phyloP scores from a whole-genome alignment of 2,797 vertebrate genomes.

The Nannoperca australis region DNA sequence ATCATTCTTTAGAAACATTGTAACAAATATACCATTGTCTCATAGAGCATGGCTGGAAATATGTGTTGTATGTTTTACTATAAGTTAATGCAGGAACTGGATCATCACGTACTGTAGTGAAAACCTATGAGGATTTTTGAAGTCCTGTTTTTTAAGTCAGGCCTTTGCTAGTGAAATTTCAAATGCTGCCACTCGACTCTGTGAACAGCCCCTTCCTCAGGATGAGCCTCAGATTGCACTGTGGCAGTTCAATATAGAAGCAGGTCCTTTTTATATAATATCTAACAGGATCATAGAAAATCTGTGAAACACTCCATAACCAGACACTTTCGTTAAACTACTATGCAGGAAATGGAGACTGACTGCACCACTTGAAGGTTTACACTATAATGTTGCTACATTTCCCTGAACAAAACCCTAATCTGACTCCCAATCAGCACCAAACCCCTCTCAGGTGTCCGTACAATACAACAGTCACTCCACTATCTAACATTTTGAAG shows the following conservation, averaged over 20 bases:
- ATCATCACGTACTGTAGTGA: neutral
- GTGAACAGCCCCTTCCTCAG: neutral
- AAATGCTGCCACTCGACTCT: neutral
- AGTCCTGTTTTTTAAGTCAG: neutral
- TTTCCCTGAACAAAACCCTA: too few species aligned
- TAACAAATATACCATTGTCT: too few species aligned
- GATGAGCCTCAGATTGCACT: neutral
- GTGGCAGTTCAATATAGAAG: neutral
- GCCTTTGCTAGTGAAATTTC: neutral
- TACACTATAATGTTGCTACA: too few species aligned
- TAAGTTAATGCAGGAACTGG: neutral
- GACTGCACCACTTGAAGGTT: neutral
- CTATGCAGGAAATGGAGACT: neutral
- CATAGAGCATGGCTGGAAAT: neutral
- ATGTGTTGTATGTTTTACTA: neutral
- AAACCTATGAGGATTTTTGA: neutral
- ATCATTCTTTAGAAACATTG: neutral
- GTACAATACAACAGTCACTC: neutral
- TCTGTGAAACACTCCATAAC: neutral
- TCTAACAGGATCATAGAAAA: neutral
- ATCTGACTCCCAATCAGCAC: too few species aligned
- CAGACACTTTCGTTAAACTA: neutral
- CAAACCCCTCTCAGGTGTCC: too few species aligned
- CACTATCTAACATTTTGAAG: neutral
- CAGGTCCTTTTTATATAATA: neutral